Conservation (phyloP, 2,113 vertebrate species). For the Aplodontia rufa region DNA sequence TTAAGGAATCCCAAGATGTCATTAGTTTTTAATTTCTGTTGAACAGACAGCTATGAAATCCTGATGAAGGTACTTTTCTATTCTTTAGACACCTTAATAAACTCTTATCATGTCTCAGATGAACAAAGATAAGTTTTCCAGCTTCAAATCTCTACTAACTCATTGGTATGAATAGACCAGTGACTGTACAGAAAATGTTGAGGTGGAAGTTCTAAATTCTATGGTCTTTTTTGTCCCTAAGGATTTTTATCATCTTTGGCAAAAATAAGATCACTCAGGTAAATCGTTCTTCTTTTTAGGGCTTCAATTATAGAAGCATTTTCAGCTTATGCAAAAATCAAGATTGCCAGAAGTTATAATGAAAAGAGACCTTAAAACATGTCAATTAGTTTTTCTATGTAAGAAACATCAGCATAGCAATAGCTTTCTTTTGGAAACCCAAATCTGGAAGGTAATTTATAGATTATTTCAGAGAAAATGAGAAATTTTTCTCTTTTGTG, state of each 20-base stretch:
- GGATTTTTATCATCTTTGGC: neutral
- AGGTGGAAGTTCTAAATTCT: neutral
- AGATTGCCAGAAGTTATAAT: neutral
- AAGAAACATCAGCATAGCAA: neutral
- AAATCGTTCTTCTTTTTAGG: neutral
- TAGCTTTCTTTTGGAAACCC: neutral
- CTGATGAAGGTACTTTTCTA: neutral
- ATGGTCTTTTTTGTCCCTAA: neutral
- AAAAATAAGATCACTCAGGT: neutral
- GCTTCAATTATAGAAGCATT: neutral
- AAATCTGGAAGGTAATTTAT: neutral
- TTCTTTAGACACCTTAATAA: neutral
- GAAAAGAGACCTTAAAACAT: neutral
- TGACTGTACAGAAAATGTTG: neutral
- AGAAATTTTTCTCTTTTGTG: neutral
- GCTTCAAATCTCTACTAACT: neutral
- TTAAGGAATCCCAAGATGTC: neutral
- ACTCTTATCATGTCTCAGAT: neutral
- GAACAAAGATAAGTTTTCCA: neutral
- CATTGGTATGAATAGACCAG: neutral
- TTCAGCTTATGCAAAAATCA: neutral
- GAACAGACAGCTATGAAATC: neutral
- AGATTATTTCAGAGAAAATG: neutral
- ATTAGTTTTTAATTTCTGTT: neutral
- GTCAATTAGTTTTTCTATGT: neutral